Conservation (phyloP, 2,797 vertebrate genomes). For the Micropoecilia bifurca region DNA sequence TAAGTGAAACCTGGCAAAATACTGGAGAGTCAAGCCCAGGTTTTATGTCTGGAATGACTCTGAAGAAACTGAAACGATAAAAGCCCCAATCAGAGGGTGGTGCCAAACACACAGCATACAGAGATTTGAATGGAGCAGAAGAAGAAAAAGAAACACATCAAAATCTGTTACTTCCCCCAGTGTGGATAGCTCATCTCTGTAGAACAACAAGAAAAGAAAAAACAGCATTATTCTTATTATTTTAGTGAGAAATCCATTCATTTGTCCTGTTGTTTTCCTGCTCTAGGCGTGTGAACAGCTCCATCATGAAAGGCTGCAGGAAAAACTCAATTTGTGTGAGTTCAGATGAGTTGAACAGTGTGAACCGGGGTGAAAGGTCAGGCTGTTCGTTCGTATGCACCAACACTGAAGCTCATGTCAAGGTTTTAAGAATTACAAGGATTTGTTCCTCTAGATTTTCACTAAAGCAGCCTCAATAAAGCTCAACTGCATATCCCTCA, state of each 20-base stretch:
- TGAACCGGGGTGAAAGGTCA: background rate
- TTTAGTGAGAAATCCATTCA: background rate
- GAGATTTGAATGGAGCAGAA: background rate
- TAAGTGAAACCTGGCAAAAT: background rate
- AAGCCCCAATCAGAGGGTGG: background rate
- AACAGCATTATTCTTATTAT: background rate
- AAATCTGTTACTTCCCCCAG: background rate
- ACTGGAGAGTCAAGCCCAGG: no score
- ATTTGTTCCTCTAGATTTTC: background rate
- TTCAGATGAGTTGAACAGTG: background rate
- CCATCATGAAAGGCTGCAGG: background rate
- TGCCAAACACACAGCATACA: background rate
- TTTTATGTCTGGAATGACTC: no score
- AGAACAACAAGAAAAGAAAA: background rate
- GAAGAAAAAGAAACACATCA: background rate
- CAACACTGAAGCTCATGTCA: background rate
- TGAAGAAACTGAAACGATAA: background rate
- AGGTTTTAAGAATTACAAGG: background rate
- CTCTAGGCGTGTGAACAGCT: background rate
- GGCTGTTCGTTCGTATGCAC: background rate
- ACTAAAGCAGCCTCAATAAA: background rate
- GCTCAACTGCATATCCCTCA: background rate
- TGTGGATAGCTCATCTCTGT: background rate
- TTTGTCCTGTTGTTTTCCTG: background rate
- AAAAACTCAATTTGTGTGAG: background rate